Conservation (phyloP, 2,797 vertebrate species). For the Cossypha caffra region DNA sequence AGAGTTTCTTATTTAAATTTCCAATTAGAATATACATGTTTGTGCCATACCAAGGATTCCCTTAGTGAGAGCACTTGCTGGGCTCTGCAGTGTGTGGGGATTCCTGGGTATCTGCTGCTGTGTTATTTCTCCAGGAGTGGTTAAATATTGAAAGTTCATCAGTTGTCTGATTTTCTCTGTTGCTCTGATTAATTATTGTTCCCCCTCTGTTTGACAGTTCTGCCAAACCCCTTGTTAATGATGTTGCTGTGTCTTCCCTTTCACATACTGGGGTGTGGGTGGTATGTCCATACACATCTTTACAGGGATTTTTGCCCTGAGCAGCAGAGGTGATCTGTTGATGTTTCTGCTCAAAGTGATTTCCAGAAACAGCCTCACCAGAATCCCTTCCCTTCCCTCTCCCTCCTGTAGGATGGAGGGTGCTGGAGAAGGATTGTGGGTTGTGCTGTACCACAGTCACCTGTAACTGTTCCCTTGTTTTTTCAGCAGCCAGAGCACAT, state of each 20-base stretch:
- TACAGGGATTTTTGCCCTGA: background rate
- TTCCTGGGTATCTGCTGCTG: background rate
- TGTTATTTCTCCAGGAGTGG: background rate
- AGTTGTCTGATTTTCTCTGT: background rate
- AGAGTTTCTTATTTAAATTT: background rate
- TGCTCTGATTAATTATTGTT: background rate
- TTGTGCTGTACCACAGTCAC: background rate
- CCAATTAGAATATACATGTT: rapidly evolving
- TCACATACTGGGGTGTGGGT: rapidly evolving
- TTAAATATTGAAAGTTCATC: background rate
- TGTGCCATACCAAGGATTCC: background rate
- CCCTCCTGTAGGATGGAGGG: rapidly evolving
- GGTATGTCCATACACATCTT: rapidly evolving
- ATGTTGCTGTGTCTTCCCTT: background rate
- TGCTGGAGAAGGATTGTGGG: background rate
- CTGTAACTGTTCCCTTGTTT: rapidly evolving
- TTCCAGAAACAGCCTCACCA: background rate
- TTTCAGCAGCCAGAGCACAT: background rate
- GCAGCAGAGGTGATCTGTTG: background rate
- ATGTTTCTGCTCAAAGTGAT: background rate
- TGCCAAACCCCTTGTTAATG: background rate
- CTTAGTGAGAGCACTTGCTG: rapidly evolving
- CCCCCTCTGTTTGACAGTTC: background rate
- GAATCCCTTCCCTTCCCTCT: background rate
- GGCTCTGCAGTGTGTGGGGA: background rate